Percentiles rank a stretch among this genome's conserved stretches.
Conservation (phyloP, 2,888 invertebrate genomes). For the Siphonodentalium dalli region DNA sequence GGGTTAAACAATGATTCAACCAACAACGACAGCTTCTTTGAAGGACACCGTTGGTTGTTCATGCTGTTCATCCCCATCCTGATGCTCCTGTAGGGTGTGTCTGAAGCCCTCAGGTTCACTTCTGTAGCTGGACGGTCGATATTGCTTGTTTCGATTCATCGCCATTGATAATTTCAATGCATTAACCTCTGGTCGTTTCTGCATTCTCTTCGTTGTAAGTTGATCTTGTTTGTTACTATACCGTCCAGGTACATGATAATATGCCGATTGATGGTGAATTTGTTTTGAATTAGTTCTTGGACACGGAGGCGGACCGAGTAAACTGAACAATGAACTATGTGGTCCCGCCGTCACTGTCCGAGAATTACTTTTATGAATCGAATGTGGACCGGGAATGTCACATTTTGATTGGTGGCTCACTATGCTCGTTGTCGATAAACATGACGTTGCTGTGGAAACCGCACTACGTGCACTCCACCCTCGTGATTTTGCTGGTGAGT, state of each 20-base stretch:
- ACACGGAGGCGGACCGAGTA: conserved; percentile 38
- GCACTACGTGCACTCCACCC: conserved; percentile 37
- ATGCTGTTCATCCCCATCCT: conserved; percentile 6
- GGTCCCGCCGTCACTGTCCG: conserved; percentile 46
- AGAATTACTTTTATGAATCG: conserved; percentile 39
- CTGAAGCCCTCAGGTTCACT: too few relatives aligned
- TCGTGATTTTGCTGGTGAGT: conserved; percentile 17
- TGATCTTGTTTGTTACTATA: conserved; percentile 44
- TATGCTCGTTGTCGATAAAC: conserved; percentile 25
- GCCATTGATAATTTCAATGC: conserved; percentile 27
- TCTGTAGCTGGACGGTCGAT: too few relatives aligned
- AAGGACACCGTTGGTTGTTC: conserved; percentile 32
- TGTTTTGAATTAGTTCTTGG: conserved; percentile 33
- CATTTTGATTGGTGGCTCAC: conserved; percentile 36
- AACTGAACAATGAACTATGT: conserved; percentile 42
- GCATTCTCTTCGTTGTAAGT: conserved; percentile 43
- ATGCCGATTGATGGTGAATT: conserved; percentile 53
- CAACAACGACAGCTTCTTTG: conserved; percentile 35
- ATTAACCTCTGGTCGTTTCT: conserved; percentile 33
- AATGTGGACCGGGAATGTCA: conserved; percentile 40
- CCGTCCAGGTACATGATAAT: conserved; percentile 61
- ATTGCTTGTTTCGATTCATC: neutral
- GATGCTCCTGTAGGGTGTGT: too few relatives aligned
- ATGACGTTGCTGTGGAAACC: conserved; percentile 23
- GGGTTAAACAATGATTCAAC: conserved; percentile 10